Percentiles rank a stretch among this genome's conserved stretches.
phyloP scores from a whole-genome alignment of 2,797 vertebrate species.

The Pampus argenteus region DNA sequence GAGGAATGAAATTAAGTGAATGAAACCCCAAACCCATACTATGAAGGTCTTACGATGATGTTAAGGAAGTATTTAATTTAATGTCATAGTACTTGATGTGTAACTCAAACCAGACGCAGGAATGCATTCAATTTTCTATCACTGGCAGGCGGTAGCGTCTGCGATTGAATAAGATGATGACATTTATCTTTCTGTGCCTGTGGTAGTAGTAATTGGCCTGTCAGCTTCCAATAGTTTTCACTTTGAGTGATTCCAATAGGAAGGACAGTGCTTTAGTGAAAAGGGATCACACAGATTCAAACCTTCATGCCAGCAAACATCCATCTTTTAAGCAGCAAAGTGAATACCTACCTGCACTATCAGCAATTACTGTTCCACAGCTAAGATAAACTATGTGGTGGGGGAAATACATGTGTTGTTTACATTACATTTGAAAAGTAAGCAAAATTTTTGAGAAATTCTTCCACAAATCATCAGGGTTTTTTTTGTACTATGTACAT shows the following conservation, averaged over 20 bases:
- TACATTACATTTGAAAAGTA: neutral
- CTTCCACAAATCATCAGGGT: constrained; percentile 1
- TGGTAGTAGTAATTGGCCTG: constrained; percentile 27
- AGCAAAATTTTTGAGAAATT: neutral
- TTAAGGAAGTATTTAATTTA: constrained; percentile 24
- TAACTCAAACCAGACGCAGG: constrained; percentile 34
- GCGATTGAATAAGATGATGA: constrained; percentile 22
- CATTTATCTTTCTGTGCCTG: constrained; percentile 32
- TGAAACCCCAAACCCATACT: constrained; percentile 21
- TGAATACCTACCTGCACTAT: constrained; percentile 19
- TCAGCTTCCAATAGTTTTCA: constrained; percentile 22
- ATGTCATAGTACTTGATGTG: constrained; percentile 17
- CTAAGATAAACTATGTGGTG: neutral
- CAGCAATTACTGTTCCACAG: constrained; percentile 4
- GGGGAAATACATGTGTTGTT: neutral
- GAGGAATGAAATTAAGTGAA: constrained; percentile 31
- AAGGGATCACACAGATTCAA: constrained; percentile 21
- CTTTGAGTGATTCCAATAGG: constrained; percentile 36
- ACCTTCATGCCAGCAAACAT: constrained; percentile 17
- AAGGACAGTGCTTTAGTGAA: constrained; percentile 4
- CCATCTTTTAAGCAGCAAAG: constrained; percentile 30
- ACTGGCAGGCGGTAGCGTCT: constrained; percentile 14
- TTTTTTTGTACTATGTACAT: constrained; percentile 8
- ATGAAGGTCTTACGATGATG: constrained; percentile 14
- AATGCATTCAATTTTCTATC: constrained; percentile 31